These are phyloP conservation scores for Ostrea denselamellosa DNA, from an alignment of 1,140 invertebrate genomes.

Conservation along the genomic window DNA sequence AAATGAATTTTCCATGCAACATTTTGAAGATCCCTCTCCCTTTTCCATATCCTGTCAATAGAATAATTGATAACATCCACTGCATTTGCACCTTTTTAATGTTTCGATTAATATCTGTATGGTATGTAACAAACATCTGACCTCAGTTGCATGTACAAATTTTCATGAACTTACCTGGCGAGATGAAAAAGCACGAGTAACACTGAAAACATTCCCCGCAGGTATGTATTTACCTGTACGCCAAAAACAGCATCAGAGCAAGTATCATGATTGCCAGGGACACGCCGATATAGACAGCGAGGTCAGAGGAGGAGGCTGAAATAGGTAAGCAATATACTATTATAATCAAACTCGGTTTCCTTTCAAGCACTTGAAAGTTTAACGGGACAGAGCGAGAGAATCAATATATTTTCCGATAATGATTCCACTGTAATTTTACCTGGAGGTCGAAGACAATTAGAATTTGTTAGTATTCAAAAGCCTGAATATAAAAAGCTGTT, in stretches of 20 bases:
- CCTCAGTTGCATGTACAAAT: neutral
- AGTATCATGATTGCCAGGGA: slow-evolving; percentile 55
- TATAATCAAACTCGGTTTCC: neutral
- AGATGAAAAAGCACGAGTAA: slow-evolving; percentile 32
- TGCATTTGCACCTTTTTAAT: too few relatives aligned
- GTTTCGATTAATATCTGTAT: too few relatives aligned
- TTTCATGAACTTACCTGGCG: slow-evolving; percentile 27
- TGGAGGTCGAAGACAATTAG: slow-evolving; percentile 4
- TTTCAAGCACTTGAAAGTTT: slow-evolving; percentile 31
- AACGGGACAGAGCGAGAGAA: slow-evolving; percentile 2
- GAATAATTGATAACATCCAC: neutral
- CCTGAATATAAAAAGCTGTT: neutral
- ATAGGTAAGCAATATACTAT: neutral
- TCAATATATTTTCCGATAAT: slow-evolving; percentile 23
- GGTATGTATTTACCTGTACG: slow-evolving; percentile 59
- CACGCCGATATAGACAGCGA: slow-evolving; percentile 49
- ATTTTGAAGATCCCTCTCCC: slow-evolving; percentile 65
- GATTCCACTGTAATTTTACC: neutral
- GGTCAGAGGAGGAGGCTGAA: slow-evolving; percentile 35
- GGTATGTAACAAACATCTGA: neutral
- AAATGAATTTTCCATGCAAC: slow-evolving; percentile 68
- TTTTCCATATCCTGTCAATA: slow-evolving; percentile 67
- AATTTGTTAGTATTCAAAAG: slow-evolving; percentile 15
- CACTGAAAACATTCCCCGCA: slow-evolving; percentile 27
- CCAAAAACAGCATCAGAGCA: slow-evolving; percentile 53